Conservation (phyloP, 2,113 vertebrate genomes). For the Chionomys nivalis region DNA sequence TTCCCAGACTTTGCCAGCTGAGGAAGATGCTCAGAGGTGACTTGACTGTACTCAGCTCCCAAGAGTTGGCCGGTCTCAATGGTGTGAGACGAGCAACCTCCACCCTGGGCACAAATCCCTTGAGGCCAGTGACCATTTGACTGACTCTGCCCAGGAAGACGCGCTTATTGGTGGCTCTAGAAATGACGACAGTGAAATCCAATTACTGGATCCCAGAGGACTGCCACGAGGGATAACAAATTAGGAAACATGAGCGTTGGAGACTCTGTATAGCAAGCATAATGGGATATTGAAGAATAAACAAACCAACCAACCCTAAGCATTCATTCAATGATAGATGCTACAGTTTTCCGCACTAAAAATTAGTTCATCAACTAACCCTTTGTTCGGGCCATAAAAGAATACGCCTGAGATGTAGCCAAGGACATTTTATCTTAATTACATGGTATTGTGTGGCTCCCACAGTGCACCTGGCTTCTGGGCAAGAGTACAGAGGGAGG, state of each 20-base stretch:
- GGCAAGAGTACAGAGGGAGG: slow-evolving; percentile 15
- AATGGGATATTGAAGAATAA: slow-evolving; percentile 68
- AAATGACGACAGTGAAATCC: slow-evolving; percentile 69
- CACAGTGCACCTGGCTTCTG: slow-evolving; percentile 55
- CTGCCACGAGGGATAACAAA: slow-evolving; percentile 33
- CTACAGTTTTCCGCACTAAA: slow-evolving; percentile 31
- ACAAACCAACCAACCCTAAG: slow-evolving; percentile 67
- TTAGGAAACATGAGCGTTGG: slow-evolving; percentile 69
- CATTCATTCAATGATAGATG: slow-evolving; percentile 62
- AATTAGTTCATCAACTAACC: slow-evolving; percentile 67
- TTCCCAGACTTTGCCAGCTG: background rate
- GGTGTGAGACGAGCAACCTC: background rate
- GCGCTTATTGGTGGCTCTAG: slow-evolving; percentile 22
- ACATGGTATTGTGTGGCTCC: slow-evolving; percentile 32
- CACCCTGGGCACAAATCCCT: background rate
- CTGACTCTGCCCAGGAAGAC: slow-evolving; percentile 31
- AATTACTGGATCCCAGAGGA: slow-evolving; percentile 65
- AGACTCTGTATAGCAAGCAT: slow-evolving; percentile 59
- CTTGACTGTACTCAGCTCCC: background rate
- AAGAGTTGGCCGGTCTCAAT: background rate
- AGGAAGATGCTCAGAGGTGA: background rate
- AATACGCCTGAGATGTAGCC: slow-evolving; percentile 50
- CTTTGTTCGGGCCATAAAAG: slow-evolving; percentile 68
- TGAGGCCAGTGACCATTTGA: background rate
- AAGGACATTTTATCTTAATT: slow-evolving; percentile 71